A percentile compares a stretch with the other conserved stretches of the same genome.
phyloP scores from a whole-genome alignment of 35 echinoderm and acorn worm species.

The Heliocidaris erythrogramma region DNA sequence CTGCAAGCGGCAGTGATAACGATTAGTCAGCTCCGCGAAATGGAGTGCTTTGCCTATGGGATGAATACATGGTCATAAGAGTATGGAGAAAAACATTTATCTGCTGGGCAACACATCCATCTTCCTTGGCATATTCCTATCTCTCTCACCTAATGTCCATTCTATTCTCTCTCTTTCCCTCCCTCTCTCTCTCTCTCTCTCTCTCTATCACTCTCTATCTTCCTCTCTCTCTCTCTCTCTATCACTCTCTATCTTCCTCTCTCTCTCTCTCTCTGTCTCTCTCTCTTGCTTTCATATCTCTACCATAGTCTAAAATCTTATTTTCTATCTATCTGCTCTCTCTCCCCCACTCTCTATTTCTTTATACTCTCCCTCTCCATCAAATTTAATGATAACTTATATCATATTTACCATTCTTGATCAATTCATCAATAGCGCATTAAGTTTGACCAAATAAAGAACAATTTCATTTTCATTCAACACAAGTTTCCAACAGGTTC shows the following conservation, averaged over 20 bases:
- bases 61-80: not conserved
- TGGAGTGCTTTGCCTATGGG: not conserved
- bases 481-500: not conserved
- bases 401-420: not conserved
- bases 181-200: not conserved
- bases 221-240: not conserved
- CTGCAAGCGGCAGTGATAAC: conserved; percentile 7
- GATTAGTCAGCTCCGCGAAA: not conserved
- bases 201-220: not conserved
- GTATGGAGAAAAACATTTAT: not conserved
- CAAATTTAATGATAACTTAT: not conserved
- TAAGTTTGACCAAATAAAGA: not conserved
- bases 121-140: not conserved
- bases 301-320: not conserved
- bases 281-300: not conserved
- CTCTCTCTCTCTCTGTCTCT: not conserved
- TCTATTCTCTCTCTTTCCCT: not conserved
- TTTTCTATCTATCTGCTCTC: not conserved
- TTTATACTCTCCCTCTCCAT: not conserved
- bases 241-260: not conserved
- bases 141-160: not conserved
- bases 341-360: not conserved
- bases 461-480: not conserved
- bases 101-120: not conserved
- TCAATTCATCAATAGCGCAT: not conserved